Percentiles rank a stretch among this genome's conserved stretches.
phyloP scores from a whole-genome alignment of 2,888 invertebrate species.

The Trileptium ribeirensis region DNA sequence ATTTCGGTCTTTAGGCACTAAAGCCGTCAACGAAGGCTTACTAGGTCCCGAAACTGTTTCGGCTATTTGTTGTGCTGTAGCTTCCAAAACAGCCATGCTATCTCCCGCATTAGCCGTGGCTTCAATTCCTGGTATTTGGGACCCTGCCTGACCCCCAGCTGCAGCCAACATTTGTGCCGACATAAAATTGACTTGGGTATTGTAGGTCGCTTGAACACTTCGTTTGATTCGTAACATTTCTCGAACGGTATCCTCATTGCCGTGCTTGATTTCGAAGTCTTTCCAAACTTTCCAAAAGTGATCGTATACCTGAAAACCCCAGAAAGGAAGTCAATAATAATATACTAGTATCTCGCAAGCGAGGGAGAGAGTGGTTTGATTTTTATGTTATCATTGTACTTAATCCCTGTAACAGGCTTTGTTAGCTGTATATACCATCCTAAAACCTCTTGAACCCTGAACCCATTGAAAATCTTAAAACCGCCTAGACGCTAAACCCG shows the following conservation, averaged over 20 bases:
- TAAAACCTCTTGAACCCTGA: too few relatives aligned
- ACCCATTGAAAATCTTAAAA: too few relatives aligned
- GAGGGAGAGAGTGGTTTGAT: neutral
- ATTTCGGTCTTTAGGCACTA: neutral
- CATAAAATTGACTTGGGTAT: slow-evolving; percentile 98
- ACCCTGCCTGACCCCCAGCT: slow-evolving; percentile 23
- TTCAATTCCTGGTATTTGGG: slow-evolving; percentile 46
- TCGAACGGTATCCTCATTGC: slow-evolving; percentile 97
- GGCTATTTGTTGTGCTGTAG: slow-evolving; percentile 60
- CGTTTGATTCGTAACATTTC: slow-evolving; percentile 97
- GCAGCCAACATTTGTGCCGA: slow-evolving; percentile 90
- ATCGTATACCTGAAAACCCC: slow-evolving; percentile 63
- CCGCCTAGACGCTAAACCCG: too few relatives aligned
- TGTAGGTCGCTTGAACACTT: slow-evolving; percentile 93
- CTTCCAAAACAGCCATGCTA: slow-evolving; percentile 80
- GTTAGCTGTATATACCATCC: too few relatives aligned
- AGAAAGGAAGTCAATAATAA: slow-evolving; percentile 24
- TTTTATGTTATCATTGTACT: too few relatives aligned
- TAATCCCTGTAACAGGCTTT: too few relatives aligned
- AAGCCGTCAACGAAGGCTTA: slow-evolving; percentile 38
- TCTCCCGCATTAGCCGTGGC: slow-evolving; percentile 71
- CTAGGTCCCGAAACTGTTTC: slow-evolving; percentile 24
- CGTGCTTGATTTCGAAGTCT: slow-evolving; percentile 96
- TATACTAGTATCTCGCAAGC: too few relatives aligned
- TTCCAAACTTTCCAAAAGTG: slow-evolving; percentile 99